Percentiles rank a stretch among this genome's conserved stretches.
phyloP scores from a whole-genome alignment of 2,888 invertebrate genomes.

The Andrena bicolor region DNA sequence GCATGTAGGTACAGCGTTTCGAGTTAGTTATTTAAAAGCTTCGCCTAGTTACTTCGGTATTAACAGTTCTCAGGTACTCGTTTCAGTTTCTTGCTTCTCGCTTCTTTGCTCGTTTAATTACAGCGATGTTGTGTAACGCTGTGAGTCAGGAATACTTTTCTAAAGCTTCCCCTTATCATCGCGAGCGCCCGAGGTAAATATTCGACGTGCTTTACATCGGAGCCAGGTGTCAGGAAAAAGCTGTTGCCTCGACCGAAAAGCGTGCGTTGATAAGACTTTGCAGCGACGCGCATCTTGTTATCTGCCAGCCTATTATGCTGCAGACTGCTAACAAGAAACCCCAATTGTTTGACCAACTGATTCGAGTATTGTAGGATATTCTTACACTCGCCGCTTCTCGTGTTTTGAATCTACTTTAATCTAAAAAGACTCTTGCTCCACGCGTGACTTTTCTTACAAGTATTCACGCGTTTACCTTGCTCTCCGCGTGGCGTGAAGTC shows the following conservation, averaged over 20 bases:
- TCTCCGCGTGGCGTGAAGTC: too few species aligned
- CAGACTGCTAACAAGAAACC: not conserved
- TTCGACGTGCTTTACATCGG: not conserved
- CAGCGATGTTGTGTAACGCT: not conserved
- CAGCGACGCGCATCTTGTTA: not conserved
- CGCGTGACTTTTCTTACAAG: too few species aligned
- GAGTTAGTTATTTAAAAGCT: too few species aligned
- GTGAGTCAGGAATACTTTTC: not conserved
- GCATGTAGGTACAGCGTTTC: not conserved
- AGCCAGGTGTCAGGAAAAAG: not conserved
- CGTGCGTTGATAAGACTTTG: not conserved
- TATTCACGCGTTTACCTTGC: too few species aligned
- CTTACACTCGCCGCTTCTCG: too few species aligned
- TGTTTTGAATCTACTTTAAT: too few species aligned
- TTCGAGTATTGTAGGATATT: not conserved
- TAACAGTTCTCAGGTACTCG: too few species aligned
- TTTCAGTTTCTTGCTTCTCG: not conserved
- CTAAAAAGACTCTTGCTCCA: too few species aligned
- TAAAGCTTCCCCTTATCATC: not conserved
- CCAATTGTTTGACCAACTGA: not conserved
- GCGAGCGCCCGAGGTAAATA: not conserved
- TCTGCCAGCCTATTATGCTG: not conserved
- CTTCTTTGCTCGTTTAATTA: not conserved
- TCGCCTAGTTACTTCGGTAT: too few species aligned
- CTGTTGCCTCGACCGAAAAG: constrained; percentile 1